phyloP scores from a whole-genome alignment of 1,140 invertebrate genomes.

The Druon quercuslanigerum region DNA sequence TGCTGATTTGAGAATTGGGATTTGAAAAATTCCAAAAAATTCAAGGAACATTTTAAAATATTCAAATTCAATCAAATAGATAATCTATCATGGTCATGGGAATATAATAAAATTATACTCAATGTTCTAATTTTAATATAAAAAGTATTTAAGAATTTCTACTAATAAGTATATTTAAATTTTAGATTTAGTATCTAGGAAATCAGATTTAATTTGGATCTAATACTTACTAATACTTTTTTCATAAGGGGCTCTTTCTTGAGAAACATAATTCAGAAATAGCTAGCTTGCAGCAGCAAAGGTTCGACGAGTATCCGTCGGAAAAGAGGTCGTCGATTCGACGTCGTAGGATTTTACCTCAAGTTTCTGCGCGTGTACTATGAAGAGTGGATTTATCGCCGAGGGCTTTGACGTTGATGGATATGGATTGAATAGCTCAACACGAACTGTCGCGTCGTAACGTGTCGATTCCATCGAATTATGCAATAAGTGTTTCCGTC shows the following conservation, averaged over 20 bases:
- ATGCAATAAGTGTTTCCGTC: not conserved
- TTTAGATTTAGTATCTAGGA: not conserved
- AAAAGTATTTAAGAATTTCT: no score
- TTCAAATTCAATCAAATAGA: no score
- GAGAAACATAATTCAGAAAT: slow-evolving; percentile 3
- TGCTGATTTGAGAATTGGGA: no score
- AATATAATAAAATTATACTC: no score
- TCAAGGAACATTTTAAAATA: no score
- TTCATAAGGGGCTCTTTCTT: not conserved
- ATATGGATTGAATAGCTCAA: slow-evolving; percentile 52
- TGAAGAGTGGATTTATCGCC: slow-evolving; percentile 53
- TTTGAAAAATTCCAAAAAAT: no score
- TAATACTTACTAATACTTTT: no score
- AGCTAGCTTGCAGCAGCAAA: slow-evolving; percentile 39
- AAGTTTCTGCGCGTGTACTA: slow-evolving; percentile 54
- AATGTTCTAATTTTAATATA: no score
- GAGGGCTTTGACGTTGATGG: slow-evolving; percentile 55
- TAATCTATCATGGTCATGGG: no score
- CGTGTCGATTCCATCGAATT: slow-evolving; percentile 49
- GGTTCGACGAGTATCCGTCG: slow-evolving; percentile 37
- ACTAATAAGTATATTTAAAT: not conserved
- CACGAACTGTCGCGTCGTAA: slow-evolving; percentile 48
- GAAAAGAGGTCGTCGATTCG: slow-evolving; percentile 49
- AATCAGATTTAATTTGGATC: not conserved
- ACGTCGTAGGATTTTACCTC: slow-evolving; percentile 47